These are phyloP conservation scores for Martes martes DNA, from an alignment of 2,113 vertebrate species.

Conservation along the genomic window DNA sequence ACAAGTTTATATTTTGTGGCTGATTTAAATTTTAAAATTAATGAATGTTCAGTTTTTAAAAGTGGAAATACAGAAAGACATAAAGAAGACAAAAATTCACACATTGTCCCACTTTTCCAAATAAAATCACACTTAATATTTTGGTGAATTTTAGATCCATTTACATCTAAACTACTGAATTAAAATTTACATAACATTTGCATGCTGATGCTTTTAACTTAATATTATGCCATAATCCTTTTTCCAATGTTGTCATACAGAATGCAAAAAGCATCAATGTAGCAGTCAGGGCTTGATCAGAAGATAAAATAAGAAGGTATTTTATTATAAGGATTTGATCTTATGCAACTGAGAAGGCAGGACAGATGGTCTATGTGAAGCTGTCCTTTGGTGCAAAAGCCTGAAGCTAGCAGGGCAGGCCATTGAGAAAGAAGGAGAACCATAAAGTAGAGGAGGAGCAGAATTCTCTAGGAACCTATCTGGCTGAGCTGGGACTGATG, in stretches of 20 bases:
- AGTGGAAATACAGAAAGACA: not conserved
- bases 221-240: not conserved
- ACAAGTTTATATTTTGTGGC: slow-evolving; percentile 5
- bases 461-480: not conserved
- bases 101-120: not conserved
- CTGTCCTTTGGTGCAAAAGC: not conserved
- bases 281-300: not conserved
- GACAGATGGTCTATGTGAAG: not conserved
- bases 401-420: not conserved
- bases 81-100: slow-evolving; percentile 12
- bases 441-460: not conserved
- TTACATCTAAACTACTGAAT: not conserved
- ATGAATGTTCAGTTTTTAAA: slow-evolving; percentile 20
- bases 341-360: not conserved
- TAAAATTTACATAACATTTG: slow-evolving; percentile 41
- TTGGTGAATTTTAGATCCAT: not conserved
- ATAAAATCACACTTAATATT: slow-evolving; percentile 38
- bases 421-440: not conserved
- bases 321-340: not conserved
- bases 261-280: not conserved
- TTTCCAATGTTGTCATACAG: not conserved
- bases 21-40: slow-evolving; percentile 52
- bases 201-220: not conserved
- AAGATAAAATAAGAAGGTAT: not conserved
- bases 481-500: not conserved